Base-by-base conservation (phyloP, 2,113 vertebrate species). In the Ptychochromis oligacanthus region DNA sequence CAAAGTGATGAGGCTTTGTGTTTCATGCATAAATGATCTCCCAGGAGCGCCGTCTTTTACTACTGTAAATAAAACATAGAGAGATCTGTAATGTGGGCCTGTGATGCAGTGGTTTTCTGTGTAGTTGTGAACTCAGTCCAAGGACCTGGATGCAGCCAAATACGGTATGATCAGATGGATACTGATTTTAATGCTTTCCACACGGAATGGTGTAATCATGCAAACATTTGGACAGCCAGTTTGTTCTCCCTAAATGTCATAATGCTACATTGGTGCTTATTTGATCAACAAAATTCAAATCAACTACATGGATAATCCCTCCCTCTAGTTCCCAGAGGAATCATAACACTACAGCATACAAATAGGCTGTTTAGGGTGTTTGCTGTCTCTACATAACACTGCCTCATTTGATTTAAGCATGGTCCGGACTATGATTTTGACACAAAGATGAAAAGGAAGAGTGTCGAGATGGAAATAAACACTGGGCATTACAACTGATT, bases 21-120 rank as follows among this genome's bases (percentile, higher is more conserved):
- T 72, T 76, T 81, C 56, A 60, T 49, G 62, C 2, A 13, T 59
- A 55, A 85, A 81, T 36, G 24, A 84, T 74, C 43, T 60, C 34
- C 38, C 59, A 20, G 9, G 28, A 56, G 24, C 57, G 28, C 77
- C 3, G 28, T 36, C 40, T 62, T 81, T 75, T 77, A 62, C 31
- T 5, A 10, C 46, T 15, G 46, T 54, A 18, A 28, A 17, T 22
- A 60, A 72, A 64, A 59, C n/a, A 74, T 10, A 3, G 20, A 31
- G 40, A 38, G 65, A 52, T 40, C 46, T 17, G 12, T 60, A 55
- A 72, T 75, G 52, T 28, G 11, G 20, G 6, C 54, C 28, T 52
- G 55, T 43, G 12, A 57, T 74, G 22, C 17, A 1, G 26, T 0
- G 9, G 46, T 28, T 54, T 72, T 72, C 55, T 34, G n/a, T 15